Conservation (phyloP, 2,113 vertebrate genomes). For the Myotis lucifugus region DNA sequence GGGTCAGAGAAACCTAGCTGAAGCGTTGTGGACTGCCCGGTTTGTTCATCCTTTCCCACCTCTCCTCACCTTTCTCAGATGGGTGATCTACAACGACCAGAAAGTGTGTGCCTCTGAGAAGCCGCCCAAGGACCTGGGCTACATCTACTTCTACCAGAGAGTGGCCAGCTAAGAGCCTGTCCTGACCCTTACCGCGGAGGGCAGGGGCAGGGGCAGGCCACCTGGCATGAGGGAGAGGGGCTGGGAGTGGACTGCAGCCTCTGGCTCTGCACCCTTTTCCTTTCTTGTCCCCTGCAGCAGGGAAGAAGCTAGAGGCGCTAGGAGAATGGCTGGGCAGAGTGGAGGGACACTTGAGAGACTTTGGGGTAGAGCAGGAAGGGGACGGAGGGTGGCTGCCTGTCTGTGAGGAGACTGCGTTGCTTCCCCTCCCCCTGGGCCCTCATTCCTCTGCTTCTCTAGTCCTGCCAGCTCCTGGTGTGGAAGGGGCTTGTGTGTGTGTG, state of each 20-base stretch:
- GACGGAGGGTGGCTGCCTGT: constrained; percentile 57
- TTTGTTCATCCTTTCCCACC: background rate
- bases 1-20: background rate
- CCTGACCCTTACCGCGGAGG: constrained; percentile 40
- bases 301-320: constrained; percentile 57
- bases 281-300: constrained; percentile 60
- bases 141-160: constrained; percentile 98
- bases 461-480: constrained; percentile 46
- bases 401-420: constrained; percentile 64
- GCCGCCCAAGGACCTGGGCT: constrained; percentile 98
- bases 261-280: constrained; percentile 66
- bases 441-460: constrained; percentile 77
- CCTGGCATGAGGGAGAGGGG: constrained; percentile 46
- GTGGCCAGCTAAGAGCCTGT: constrained; percentile 89
- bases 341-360: constrained; percentile 67
- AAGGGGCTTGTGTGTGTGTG: constrained; percentile 41
- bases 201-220: constrained; percentile 56
- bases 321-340: constrained; percentile 55
- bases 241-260: constrained; percentile 43
- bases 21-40: background rate
- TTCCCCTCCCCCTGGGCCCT: constrained; percentile 58
- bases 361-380: constrained; percentile 33
- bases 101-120: constrained; percentile 99
- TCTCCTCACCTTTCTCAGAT: constrained; percentile 83
- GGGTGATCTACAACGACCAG: constrained; percentile 99